Evolutionary conservation across 2,113 vertebrate species (phyloP).

Genomic region (Apus apus): DNA sequence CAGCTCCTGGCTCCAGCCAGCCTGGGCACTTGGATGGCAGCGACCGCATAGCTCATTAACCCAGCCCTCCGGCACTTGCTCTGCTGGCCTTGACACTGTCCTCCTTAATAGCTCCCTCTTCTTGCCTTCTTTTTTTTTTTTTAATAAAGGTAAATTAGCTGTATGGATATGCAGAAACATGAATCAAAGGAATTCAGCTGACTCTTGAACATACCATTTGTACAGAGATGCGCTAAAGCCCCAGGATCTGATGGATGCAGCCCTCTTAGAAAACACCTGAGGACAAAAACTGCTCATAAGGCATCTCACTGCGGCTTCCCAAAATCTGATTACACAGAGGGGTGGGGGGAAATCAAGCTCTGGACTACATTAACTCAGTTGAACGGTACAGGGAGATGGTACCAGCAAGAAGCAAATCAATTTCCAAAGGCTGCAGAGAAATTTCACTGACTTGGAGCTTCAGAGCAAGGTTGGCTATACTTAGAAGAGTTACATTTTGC

Average conservation of each 20-base stretch:
- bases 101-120: constrained; percentile 1
- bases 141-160: constrained; percentile 40
- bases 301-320: constrained; percentile 1
- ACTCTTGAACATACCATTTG: fast-evolving
- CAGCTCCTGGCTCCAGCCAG: constrained; percentile 41
- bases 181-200: constrained; percentile 26
- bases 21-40: background rate
- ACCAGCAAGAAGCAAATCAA: background rate
- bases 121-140: background rate
- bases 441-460: background rate
- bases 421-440: background rate
- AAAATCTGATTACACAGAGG: background rate
- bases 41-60: background rate
- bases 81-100: constrained; percentile 4
- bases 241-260: background rate
- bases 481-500: background rate
- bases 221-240: background rate
- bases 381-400: background rate
- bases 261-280: background rate
- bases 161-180: background rate
- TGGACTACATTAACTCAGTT: constrained; percentile 8
- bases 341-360: background rate
- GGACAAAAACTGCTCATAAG: constrained; percentile 21
- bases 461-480: background rate
- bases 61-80: background rate